Percentiles rank a stretch among this genome's conserved stretches.
Evolutionary conservation across 2,888 invertebrate genomes (phyloP).

Genomic region (Sceliomorpha sp.): DNA sequence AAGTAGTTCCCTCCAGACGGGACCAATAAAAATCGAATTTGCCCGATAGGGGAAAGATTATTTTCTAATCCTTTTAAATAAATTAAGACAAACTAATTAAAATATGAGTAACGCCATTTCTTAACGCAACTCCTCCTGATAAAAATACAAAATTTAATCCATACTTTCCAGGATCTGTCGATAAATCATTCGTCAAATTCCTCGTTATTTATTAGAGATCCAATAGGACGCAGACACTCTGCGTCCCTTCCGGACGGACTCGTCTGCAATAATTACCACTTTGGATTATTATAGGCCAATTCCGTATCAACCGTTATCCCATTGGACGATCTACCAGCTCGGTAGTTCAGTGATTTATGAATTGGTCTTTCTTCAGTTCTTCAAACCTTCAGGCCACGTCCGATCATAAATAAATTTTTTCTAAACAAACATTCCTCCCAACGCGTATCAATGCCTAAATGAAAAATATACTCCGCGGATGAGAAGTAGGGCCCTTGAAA

Average conservation of each 20-base stretch:
- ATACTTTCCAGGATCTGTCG: not conserved
- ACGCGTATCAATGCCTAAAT: no score
- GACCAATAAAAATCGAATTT: conserved; percentile 17
- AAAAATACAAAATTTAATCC: no score
- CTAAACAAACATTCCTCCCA: no score
- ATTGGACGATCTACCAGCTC: conserved; percentile 27
- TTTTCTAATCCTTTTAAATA: no score
- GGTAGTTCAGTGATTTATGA: conserved; percentile 45
- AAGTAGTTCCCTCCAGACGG: no score
- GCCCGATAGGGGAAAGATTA: conserved; percentile 27
- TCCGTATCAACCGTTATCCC: conserved; percentile 37
- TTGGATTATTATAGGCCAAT: conserved; percentile 28
- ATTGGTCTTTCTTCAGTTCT: conserved; percentile 39
- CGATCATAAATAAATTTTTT: no score
- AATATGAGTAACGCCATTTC: not conserved
- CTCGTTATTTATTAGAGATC: conserved; percentile 30
- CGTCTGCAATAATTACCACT: conserved; percentile 44
- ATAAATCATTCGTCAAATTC: conserved; percentile 36
- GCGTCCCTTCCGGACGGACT: conserved; percentile 12
- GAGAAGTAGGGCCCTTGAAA: no score
- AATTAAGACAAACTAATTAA: no score
- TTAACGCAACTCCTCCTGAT: no score
- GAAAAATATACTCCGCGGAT: no score
- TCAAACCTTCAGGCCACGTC: no score
- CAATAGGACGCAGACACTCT: conserved; percentile 24